Evolutionary conservation across 2,888 invertebrate genomes (phyloP), one percentile per base, ranked within the genome.

Genomic region (Rhamphomyia laevipes): DNA sequence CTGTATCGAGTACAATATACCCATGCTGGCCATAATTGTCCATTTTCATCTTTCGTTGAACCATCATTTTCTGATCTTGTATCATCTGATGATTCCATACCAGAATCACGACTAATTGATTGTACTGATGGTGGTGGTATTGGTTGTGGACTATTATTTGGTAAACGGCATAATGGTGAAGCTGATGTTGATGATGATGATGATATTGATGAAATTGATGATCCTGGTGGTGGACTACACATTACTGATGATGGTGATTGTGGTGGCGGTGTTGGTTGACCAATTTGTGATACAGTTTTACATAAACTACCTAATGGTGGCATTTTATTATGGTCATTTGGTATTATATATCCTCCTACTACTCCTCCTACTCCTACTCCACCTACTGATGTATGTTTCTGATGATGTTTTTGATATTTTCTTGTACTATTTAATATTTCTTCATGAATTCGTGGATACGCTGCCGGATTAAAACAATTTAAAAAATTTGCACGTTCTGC

Each of bases 1-100:
- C 86, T 86, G 73, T 97, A 97, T 65, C 97, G 76, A 9, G 96
- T 97, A 73, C 96, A 97, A 73, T 92, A 97, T 43, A 97, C 92
- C 97, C 96, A 97, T 30, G 96, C 95, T 0, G 96, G 96, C 90
- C 92, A 93, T 62, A 87, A 68, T 56, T 60, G 72, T 50, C 66
- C 67, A 46, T 66, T 66, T 11, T 67, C 70, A 43, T 69, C 67
- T 52, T 55, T 54, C 1, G 67, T 68, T 27, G 67, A 67, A 21
- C 67, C 70, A 21, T n/a, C n/a, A 42, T 64, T 63, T 41, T 70
- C 70, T 33, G 70, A 71, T 53, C 68, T 64, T 3, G 70, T 66
- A 50, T 71, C 70, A 50, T 71, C 71, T 3, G 70, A 70, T 42
- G 69, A 69, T 49, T 69, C 70, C 70, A 70, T 70, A 44, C 70